Evolutionary conservation across 2,797 vertebrate species (phyloP).

Genomic region (Alosa sapidissima): DNA sequence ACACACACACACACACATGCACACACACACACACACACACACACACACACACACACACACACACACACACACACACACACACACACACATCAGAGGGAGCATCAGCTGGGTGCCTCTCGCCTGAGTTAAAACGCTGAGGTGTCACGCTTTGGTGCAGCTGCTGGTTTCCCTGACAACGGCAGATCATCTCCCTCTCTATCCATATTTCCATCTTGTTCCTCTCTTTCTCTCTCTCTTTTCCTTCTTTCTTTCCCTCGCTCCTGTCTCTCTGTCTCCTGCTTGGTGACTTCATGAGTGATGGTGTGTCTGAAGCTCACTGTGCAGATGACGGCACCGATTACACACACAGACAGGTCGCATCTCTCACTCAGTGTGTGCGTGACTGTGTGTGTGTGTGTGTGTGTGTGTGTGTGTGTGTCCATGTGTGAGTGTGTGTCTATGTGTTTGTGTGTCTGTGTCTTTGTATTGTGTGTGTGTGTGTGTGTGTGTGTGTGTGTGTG

Average conservation of each 20-base stretch:
- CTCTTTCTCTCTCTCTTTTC: too few relatives aligned
- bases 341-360: constrained; percentile 31
- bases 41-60: too few relatives aligned
- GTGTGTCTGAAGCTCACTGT: constrained; percentile 19
- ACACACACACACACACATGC: too few relatives aligned
- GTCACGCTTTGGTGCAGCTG: constrained; percentile 28
- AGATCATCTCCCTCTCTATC: constrained; percentile 8
- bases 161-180: constrained; percentile 40
- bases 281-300: constrained; percentile 34
- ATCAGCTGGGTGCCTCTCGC: constrained; percentile 39
- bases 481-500: too few relatives aligned
- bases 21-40: too few relatives aligned
- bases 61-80: too few relatives aligned
- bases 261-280: constrained; percentile 17
- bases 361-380: constrained; percentile 37
- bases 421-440: background rate
- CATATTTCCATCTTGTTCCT: constrained; percentile 21
- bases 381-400: background rate
- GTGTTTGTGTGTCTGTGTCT: background rate
- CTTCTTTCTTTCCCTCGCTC: too few relatives aligned
- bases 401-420: background rate
- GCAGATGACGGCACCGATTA: constrained; percentile 27
- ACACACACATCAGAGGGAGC: constrained; percentile 15
- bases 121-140: constrained; percentile 13
- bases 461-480: too few relatives aligned